Conservation (phyloP, 1,140 invertebrate genomes). For the Gonatopus flavifemur region DNA sequence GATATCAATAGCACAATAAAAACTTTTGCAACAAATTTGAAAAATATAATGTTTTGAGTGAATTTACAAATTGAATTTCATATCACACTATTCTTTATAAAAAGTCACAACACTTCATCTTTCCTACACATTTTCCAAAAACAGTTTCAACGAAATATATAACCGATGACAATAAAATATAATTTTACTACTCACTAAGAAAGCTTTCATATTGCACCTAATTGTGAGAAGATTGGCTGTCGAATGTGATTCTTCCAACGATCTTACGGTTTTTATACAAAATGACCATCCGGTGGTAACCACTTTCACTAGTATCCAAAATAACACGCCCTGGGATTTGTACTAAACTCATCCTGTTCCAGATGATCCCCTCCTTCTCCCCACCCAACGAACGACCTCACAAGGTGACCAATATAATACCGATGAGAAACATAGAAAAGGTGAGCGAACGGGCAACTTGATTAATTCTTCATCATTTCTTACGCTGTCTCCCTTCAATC, state of each 20-base stretch:
- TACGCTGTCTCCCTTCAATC: too few species aligned
- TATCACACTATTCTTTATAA: too few species aligned
- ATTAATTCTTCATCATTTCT: neutral
- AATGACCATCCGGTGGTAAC: neutral
- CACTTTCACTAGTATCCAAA: conserved; percentile 28
- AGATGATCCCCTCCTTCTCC: conserved; percentile 11
- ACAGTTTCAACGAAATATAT: too few species aligned
- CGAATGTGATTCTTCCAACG: conserved; percentile 21
- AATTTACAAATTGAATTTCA: too few species aligned
- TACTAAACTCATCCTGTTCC: conserved; percentile 8
- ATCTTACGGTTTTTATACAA: conserved; percentile 30
- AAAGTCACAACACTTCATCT: too few species aligned
- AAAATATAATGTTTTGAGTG: too few species aligned
- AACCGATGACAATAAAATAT: too few species aligned
- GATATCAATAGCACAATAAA: too few species aligned
- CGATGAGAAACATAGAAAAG: neutral
- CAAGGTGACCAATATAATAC: neutral
- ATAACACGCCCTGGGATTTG: conserved; percentile 20
- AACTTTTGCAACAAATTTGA: too few species aligned
- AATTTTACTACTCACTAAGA: conserved; percentile 24
- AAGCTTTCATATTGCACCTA: conserved; percentile 23
- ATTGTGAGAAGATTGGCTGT: neutral
- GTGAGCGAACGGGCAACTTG: too few species aligned
- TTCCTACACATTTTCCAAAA: too few species aligned
- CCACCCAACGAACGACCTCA: conserved; percentile 2